These are phyloP conservation scores for Sesia apiformis DNA, from an alignment of 2,888 invertebrate species.

Conservation along the genomic window DNA sequence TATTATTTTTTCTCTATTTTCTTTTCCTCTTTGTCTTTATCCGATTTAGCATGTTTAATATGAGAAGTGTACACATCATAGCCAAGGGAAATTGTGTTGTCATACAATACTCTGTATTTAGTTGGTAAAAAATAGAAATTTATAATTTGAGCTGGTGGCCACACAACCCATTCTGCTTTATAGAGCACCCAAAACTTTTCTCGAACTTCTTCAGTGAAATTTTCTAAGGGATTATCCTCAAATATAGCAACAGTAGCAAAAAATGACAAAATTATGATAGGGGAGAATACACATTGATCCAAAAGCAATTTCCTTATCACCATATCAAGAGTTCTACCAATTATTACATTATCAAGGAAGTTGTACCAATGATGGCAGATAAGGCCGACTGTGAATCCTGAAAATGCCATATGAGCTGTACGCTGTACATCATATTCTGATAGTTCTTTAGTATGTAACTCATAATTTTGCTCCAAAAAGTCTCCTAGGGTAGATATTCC, in stretches of 20 bases:
- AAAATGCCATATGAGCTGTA: constrained; percentile 83
- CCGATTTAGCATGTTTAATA: constrained; percentile 77
- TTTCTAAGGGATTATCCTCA: constrained; percentile 76
- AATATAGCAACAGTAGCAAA: constrained; percentile 84
- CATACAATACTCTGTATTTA: constrained; percentile 88
- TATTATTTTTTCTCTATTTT: neutral
- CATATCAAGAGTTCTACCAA: constrained; percentile 78
- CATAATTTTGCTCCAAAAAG: constrained; percentile 85
- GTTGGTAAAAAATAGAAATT: constrained; percentile 92
- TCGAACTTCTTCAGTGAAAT: constrained; percentile 79
- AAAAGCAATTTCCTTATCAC: constrained; percentile 85
- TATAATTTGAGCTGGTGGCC: constrained; percentile 95
- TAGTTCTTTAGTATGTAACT: constrained; percentile 74
- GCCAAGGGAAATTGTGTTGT: constrained; percentile 87
- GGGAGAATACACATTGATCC: constrained; percentile 90
- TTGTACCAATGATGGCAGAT: constrained; percentile 92
- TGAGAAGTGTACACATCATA: constrained; percentile 91
- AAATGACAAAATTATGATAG: constrained; percentile 83
- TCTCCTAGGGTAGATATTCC: constrained; percentile 86
- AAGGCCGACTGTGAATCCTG: constrained; percentile 85
- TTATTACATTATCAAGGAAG: constrained; percentile 80
- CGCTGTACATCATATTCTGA: constrained; percentile 74
- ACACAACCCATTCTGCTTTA: constrained; percentile 91
- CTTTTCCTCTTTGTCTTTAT: constrained; percentile 8
- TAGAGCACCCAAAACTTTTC: constrained; percentile 86